Evolutionary conservation across 1,140 invertebrate species (phyloP).

Genomic region (Stegodyphus mimosarum): DNA sequence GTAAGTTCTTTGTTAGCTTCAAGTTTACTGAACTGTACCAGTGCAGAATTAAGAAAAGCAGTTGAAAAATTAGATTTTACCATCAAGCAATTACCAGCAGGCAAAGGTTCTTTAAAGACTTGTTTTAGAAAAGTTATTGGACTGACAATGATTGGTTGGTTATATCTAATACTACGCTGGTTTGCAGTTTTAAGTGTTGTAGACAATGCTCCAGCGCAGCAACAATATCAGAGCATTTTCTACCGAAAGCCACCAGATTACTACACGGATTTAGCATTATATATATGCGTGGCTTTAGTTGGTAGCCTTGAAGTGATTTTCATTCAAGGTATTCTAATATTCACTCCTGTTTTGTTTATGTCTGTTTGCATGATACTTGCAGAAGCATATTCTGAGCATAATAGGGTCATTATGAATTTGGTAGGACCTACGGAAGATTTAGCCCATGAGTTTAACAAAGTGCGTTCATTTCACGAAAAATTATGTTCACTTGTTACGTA

Average conservation of each 20-base stretch:
- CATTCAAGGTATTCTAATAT: slow-evolving; percentile 59
- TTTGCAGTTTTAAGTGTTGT: slow-evolving; percentile 39
- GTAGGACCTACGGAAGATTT: slow-evolving; percentile 46
- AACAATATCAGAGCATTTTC: slow-evolving; percentile 51
- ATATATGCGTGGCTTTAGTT: slow-evolving; percentile 40
- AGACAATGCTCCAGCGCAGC: slow-evolving; percentile 44
- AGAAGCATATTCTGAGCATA: slow-evolving; percentile 57
- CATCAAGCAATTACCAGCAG: slow-evolving; percentile 33
- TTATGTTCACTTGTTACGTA: slow-evolving; percentile 57
- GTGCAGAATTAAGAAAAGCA: slow-evolving; percentile 18
- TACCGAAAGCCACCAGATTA: slow-evolving; percentile 35
- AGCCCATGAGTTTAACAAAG: slow-evolving; percentile 30
- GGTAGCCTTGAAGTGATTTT: slow-evolving; percentile 57
- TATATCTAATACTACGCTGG: slow-evolving; percentile 33
- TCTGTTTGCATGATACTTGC: slow-evolving; percentile 61
- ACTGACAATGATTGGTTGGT: slow-evolving; percentile 50
- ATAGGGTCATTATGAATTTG: slow-evolving; percentile 44
- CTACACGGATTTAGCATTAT: slow-evolving; percentile 11
- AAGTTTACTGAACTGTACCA: slow-evolving; percentile 9
- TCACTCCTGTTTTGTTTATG: slow-evolving; percentile 61
- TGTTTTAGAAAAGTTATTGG: slow-evolving; percentile 31
- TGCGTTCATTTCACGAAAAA: slow-evolving; percentile 61
- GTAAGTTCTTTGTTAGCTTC: slow-evolving; percentile 24
- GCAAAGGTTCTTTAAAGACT: slow-evolving; percentile 15
- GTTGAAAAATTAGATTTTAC: slow-evolving; percentile 41